Evolutionary conservation across 2,888 invertebrate genomes (phyloP), one percentile per base, ranked within the genome.

Genomic region (Cecidostiba fungosa): DNA sequence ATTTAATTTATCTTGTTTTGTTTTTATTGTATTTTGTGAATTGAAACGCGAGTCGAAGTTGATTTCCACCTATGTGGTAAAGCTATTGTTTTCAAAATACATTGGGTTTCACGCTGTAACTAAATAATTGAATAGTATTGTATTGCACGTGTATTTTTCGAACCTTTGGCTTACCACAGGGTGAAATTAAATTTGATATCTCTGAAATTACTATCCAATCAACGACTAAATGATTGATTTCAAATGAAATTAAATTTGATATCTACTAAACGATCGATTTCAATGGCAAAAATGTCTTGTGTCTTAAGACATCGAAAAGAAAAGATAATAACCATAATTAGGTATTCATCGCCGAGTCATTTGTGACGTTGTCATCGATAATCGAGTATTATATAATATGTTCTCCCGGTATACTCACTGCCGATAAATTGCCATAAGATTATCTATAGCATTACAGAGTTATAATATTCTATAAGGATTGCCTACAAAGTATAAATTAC

Each of bases 371-470:
- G 54, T 19, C 12, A 77, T 84, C 83, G 80, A 78, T 76, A 73
- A 39, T 36, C 59, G 47, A 88, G 86, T 87, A 85, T 87, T 87
- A 87, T 39, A 50, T 29, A 77, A 66, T n/a, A n/a, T 66, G n/a
- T 36, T 84, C 26, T 80, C 32, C 66, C 29, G 76, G 76, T 77
- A 73, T 85, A 39, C 36, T 82, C 87, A 89, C 85, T 89, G 90
- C 89, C 91, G 90, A 90, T 89, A 87, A 88, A 91, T 91, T 91
- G 92, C 91, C 91, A 91, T 90, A 90, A 87, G 79, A 70, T 77
- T 82, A 29, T 62, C 1, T 62, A 6, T 72, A 77, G 36, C 59
- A 50, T 79, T 62, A 66, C 59, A 79, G 36, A 62, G 50, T 32
- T 81, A 80, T 72, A 77, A 43, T 72, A 77, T 79, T 81, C 29